phyloP scores from a whole-genome alignment of 37 sponge, comb jelly and placozoan species.

The Bolinopsis microptera region DNA sequence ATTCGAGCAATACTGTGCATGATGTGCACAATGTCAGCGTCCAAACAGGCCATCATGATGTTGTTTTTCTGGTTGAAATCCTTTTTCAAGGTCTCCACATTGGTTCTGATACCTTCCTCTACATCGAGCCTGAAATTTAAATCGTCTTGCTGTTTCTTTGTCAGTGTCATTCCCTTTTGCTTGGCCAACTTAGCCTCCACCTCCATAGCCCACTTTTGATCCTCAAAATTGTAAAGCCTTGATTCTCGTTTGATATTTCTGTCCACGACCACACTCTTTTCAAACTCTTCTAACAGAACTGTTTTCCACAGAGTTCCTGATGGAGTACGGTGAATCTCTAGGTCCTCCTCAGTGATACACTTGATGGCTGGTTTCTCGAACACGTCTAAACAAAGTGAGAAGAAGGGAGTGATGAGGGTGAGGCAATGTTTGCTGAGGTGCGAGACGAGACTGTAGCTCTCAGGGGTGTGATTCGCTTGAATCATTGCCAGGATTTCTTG shows the following conservation, averaged over 20 bases:
- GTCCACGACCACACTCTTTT: conserved; percentile 57
- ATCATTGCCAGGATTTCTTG: conserved; percentile 8
- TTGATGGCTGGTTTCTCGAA: conserved; percentile 22
- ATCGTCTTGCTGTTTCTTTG: conserved; percentile 70
- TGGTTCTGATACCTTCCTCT: conserved; percentile 66
- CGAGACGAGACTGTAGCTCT: neutral
- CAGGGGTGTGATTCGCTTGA: neutral
- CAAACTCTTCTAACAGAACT: conserved; percentile 43
- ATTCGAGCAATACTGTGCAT: conserved; percentile 62
- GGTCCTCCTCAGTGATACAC: neutral
- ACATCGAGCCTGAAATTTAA: conserved; percentile 63
- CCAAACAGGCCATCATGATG: conserved; percentile 18
- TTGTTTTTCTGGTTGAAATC: neutral
- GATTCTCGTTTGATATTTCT: conserved; percentile 82
- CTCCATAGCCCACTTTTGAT: conserved; percentile 93
- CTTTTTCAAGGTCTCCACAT: conserved; percentile 35
- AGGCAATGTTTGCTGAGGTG: neutral
- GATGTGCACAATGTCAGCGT: conserved; percentile 32
- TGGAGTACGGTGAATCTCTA: conserved; percentile 54
- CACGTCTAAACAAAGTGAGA: neutral
- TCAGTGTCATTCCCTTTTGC: conserved; percentile 32
- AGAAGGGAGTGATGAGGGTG: conserved; percentile 36
- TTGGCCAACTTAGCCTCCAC: conserved; percentile 67
- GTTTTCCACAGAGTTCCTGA: conserved; percentile 52
- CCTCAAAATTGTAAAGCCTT: conserved; percentile 83